Percentiles rank a stretch among this genome's conserved stretches.
phyloP scores from a whole-genome alignment of 2,888 invertebrate species.

The Chouioia cunea region DNA sequence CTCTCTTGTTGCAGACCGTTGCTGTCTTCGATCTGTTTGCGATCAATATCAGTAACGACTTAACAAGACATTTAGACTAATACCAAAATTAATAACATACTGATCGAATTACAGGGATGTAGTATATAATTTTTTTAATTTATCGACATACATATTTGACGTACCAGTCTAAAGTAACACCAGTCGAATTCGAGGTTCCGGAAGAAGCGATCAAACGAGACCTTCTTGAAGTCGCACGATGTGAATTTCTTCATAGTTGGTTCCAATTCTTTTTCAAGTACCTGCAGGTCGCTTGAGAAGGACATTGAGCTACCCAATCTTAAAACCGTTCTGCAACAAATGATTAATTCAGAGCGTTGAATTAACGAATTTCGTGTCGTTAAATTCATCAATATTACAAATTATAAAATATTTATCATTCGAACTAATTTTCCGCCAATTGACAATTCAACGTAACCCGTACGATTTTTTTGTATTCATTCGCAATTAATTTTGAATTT shows the following conservation, averaged over 20 bases:
- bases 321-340: constrained; percentile 77
- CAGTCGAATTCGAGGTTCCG: constrained; percentile 87
- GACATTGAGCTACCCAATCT: constrained; percentile 82
- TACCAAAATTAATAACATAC: too few species aligned
- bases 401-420: too few species aligned
- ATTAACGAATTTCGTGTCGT: too few species aligned
- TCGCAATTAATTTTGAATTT: too few species aligned
- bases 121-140: not conserved
- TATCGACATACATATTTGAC: constrained; percentile 49
- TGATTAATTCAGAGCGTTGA: too few species aligned
- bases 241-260: constrained; percentile 80
- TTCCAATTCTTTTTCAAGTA: constrained; percentile 83
- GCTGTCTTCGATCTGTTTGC: constrained; percentile 59
- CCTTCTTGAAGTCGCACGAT: constrained; percentile 87
- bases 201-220: constrained; percentile 87
- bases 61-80: too few species aligned
- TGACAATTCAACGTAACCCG: too few species aligned
- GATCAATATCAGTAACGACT: too few species aligned
- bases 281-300: constrained; percentile 79
- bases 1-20: constrained; percentile 58
- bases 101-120: not conserved
- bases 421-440: too few species aligned
- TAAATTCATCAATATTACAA: too few species aligned
- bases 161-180: constrained; percentile 88
- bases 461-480: too few species aligned